These are phyloP conservation scores for Laticauda colubrina DNA, from an alignment of 2,113 vertebrate species.

Conservation along the genomic window DNA sequence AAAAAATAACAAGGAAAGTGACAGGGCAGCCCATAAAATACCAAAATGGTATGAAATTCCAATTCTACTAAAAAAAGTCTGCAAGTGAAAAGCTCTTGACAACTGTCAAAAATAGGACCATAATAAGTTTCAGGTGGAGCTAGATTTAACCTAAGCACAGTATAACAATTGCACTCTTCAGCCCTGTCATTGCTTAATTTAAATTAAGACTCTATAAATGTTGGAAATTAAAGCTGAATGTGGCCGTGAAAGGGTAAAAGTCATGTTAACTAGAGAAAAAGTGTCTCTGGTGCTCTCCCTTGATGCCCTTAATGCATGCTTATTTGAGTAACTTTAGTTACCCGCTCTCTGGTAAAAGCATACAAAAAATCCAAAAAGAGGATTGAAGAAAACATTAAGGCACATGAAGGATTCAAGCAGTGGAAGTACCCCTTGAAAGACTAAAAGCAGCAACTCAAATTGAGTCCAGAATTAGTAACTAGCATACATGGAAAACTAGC, in stretches of 20 bases:
- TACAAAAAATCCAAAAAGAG: neutral
- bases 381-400: neutral
- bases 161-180: no score
- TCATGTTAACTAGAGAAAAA: neutral
- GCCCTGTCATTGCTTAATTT: no score
- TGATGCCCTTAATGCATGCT: neutral
- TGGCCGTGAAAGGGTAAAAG: no score
- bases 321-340: neutral
- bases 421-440: neutral
- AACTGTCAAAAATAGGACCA: neutral
- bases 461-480: neutral
- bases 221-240: no score
- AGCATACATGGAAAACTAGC: neutral
- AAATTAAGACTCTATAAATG: no score
- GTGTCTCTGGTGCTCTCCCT: neutral
- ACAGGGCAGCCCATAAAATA: neutral
- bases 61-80: neutral
- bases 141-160: neutral
- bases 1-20: neutral
- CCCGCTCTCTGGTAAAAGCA: neutral
- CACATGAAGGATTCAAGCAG: neutral
- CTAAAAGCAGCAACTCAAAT: neutral
- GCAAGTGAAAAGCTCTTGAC: neutral
- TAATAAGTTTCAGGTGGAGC: neutral
- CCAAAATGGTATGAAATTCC: neutral